These are phyloP conservation scores for Ichneumoninae sp. DNA, from an alignment of 2,888 invertebrate species.

Conservation along the genomic window DNA sequence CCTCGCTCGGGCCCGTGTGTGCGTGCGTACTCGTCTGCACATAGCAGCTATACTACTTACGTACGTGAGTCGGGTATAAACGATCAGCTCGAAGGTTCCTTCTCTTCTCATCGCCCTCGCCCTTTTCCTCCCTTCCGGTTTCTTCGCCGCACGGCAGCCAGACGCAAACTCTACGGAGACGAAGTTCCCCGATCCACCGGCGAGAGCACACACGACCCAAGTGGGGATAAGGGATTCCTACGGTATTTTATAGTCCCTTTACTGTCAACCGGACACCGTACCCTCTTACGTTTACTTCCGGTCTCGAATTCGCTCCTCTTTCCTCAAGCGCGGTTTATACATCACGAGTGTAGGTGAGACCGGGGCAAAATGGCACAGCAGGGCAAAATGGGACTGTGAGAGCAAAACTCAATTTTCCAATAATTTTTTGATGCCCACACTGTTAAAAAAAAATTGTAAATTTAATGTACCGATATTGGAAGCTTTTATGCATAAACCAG, in stretches of 20 bases:
- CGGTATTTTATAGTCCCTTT: constrained; percentile 68
- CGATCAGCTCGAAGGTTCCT: constrained; percentile 59
- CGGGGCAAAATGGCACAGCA: no score
- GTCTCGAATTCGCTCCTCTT: constrained; percentile 8
- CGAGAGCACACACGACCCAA: constrained; percentile 48
- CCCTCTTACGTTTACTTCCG: constrained; percentile 44
- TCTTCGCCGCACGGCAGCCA: constrained; percentile 42
- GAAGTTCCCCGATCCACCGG: constrained; percentile 34
- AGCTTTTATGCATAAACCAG: no score
- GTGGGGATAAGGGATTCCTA: constrained; percentile 67
- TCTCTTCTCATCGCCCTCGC: constrained; percentile 18
- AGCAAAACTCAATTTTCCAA: no score
- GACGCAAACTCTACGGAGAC: constrained; percentile 44
- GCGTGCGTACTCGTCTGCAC: constrained; percentile 58
- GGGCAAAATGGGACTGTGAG: no score
- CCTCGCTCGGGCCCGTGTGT: neutral
- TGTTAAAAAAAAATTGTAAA: no score
- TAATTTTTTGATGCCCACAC: no score
- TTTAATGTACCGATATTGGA: no score
- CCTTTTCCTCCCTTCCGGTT: constrained; percentile 31
- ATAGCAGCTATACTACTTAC: constrained; percentile 66
- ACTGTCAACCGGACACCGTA: constrained; percentile 56
- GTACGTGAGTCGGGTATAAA: constrained; percentile 67
- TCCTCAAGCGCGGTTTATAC: neutral
- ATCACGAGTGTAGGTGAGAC: neutral